A percentile compares a stretch with the other conserved stretches of the same genome.
Evolutionary conservation across 2,113 vertebrate species (phyloP).

Genomic region (Atractosteus spatula): DNA sequence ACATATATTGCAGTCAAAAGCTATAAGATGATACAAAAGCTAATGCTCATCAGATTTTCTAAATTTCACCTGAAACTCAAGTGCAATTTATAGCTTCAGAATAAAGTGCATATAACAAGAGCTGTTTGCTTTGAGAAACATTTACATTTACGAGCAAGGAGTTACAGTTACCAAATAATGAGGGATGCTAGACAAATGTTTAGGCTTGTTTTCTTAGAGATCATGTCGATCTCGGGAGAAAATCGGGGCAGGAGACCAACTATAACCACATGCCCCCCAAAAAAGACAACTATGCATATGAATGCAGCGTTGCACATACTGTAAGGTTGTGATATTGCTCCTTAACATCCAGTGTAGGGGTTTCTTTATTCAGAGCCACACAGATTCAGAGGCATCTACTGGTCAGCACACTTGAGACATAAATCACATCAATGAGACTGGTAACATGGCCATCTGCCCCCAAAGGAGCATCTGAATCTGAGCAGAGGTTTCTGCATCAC

Average conservation of each 20-base stretch:
- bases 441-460: constrained; percentile 64
- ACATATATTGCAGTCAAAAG: too few species aligned
- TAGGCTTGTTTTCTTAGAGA: neutral
- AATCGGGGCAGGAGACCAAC: neutral
- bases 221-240: neutral
- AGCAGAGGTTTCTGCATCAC: constrained; percentile 42
- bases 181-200: neutral
- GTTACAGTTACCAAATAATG: neutral
- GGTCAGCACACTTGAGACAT: neutral
- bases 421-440: constrained; percentile 10
- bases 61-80: neutral
- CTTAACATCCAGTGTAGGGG: neutral
- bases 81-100: neutral
- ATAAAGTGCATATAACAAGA: neutral
- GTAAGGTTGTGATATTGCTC: neutral
- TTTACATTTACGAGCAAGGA: too few species aligned
- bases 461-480: constrained; percentile 49
- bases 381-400: neutral
- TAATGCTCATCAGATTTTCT: too few species aligned
- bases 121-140: too few species aligned
- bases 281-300: neutral
- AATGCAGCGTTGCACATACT: neutral
- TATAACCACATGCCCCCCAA: neutral
- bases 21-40: too few species aligned
- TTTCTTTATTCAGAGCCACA: neutral